Base-by-base conservation (phyloP, 2,113 vertebrate genomes). In the Anhinga rufa region DNA sequence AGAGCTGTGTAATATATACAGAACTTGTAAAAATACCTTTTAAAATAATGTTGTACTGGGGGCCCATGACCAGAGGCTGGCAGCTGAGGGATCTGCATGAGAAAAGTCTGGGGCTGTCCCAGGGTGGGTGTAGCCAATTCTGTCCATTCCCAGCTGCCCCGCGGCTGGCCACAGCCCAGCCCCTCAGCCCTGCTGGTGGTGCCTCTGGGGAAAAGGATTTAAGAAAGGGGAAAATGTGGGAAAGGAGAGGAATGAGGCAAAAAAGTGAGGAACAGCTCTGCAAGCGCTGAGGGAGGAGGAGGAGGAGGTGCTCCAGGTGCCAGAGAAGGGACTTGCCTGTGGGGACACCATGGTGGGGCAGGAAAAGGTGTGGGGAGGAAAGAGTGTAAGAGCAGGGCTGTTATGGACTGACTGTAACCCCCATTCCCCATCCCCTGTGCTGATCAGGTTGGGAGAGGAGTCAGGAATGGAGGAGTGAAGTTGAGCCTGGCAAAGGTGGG, bases 391-490 rank as follows among this genome's bases (percentile, higher is more conserved):
- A 51, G 10, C 0, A 0, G 26, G 14, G 18, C 40, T 65, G 32
- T 6, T 46, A 7, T 7, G 42, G 17, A 4, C 29, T 60, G 44
- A 15, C 10, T 4, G 6, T 16, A 51, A 13, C 17, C 10, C 24
- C 5, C 24, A 2, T 46, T 54, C 13, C n/a, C 29, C 22, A 15
- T 3, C 14, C 38, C 32, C 36, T 29, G 60, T 1, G 2, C 9
- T 0, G 0, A 4, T 32, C 2, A 1, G 1, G 48, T 10, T 22
- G 10, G 24, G 18, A 54, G 9, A 40, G 11, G 25, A 40, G 7
- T 52, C n/a, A 22, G n/a, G 14, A 26, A 49, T 7, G 6, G 10
- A 72, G 24, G 5, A 11, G 6, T 8, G 32, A 55, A 31, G 29
- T 7, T 65, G 22, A 75, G 5, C 14, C 21, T 61, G 61, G 61